A percentile compares a stretch with the other conserved stretches of the same genome.
phyloP scores from a whole-genome alignment of 2,113 vertebrate species.

The Connochaetes taurinus region DNA sequence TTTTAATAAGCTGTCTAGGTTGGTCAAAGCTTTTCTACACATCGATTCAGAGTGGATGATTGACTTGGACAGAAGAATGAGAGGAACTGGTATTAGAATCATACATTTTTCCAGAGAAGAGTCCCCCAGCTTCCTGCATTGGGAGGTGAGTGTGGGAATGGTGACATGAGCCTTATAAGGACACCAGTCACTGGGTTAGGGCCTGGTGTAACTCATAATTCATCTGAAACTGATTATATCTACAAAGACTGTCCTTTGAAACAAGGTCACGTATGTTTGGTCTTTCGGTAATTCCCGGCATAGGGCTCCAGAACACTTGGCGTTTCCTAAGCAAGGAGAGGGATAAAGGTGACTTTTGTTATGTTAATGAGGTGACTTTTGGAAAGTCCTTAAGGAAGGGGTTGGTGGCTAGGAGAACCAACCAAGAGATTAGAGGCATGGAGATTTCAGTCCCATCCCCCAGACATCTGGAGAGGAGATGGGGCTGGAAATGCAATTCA shows the following conservation, averaged over 20 bases:
- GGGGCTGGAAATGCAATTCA: neutral
- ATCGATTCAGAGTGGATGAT: neutral
- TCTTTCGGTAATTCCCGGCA: neutral
- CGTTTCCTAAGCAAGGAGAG: neutral
- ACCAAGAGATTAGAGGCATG: neutral
- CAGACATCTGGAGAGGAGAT: neutral
- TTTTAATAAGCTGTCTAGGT: neutral
- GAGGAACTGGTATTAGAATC: neutral
- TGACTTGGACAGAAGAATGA: neutral
- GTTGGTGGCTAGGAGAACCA: neutral
- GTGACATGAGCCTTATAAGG: neutral
- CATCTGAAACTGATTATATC: neutral
- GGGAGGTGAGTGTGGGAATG: neutral
- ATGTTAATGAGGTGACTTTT: neutral
- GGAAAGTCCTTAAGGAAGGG: neutral
- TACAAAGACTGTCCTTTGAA: neutral
- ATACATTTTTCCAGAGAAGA: neutral
- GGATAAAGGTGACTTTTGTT: neutral
- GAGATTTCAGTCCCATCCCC: neutral
- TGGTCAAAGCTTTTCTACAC: neutral
- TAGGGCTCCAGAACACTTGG: neutral
- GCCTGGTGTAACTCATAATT: neutral
- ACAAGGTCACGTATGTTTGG: neutral
- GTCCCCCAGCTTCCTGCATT: neutral
- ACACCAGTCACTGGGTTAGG: neutral